These are phyloP conservation scores for Chiloscyllium punctatum DNA, from an alignment of 2,797 vertebrate genomes.

Conservation along the genomic window DNA sequence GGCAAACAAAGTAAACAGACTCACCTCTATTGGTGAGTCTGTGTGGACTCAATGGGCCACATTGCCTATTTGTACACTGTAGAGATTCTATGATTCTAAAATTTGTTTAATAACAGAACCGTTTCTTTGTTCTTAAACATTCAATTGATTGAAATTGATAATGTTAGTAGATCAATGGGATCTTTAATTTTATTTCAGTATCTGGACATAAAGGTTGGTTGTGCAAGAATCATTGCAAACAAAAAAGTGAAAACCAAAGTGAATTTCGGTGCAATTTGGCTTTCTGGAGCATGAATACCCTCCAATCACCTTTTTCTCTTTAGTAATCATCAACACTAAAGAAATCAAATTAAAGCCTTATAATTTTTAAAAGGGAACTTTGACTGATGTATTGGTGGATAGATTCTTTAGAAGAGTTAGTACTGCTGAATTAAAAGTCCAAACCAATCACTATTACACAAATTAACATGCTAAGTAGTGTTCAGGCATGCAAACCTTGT, in stretches of 20 bases:
- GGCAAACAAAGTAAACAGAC: background rate
- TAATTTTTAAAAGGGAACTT: background rate
- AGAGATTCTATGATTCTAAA: no score
- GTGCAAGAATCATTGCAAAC: background rate
- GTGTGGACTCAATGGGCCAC: no score
- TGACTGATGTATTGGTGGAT: background rate
- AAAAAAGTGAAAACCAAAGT: background rate
- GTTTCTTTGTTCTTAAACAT: background rate
- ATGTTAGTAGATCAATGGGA: background rate
- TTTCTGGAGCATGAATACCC: background rate
- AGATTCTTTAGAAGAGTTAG: conserved; percentile 32
- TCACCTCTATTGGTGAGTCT: no score
- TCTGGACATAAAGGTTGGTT: background rate
- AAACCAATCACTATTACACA: background rate
- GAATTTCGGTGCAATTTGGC: background rate
- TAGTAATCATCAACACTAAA: background rate
- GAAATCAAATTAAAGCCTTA: background rate
- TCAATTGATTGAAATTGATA: background rate
- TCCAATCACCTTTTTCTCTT: background rate
- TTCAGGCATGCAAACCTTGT: conserved; percentile 23
- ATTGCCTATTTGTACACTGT: no score
- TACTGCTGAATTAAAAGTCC: background rate
- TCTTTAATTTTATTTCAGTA: background rate
- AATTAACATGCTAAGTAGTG: conserved; percentile 26
- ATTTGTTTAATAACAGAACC: background rate